Base-by-base conservation (phyloP, 2,888 invertebrate genomes). In the Anaspis maculata region DNA sequence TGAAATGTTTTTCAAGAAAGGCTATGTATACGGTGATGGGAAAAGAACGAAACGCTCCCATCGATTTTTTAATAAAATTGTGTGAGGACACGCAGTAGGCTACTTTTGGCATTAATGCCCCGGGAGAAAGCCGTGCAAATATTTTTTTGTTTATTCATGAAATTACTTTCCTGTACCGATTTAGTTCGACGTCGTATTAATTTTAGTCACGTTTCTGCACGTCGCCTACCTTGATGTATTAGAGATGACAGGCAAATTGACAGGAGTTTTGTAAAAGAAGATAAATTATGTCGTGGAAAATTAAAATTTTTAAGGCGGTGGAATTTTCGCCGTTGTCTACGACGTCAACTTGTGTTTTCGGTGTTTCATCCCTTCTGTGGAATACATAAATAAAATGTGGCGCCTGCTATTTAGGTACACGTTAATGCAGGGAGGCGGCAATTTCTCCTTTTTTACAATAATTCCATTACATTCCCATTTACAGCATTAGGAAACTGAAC, bases 171-270 rank as follows among this genome's bases (percentile, higher is more conserved):
- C n/a, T n/a, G n/a, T n/a, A n/a, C n/a, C 41, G 46, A 41, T 44
- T 45, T 46, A 44, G 46, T 51, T 52, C 51, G 13, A 13, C 27
- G 13, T 27, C 56, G 55, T 59, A 63, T 63, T 63, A 62, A 63
- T 64, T 64, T 64, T 52, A 60, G 63, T 62, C 64, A 63, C 64
- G 62, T 61, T 51, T 49, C 42, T 50, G 44, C 47, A 47, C 52
- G 49, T 48, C 54, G 51, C 49, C 49, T 52, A 64, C 62, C 62
- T 62, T 64, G 64, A 64, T 62, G 59, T 62, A 64, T 64, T 62
- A 59, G 57, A 61, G 57, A 59, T 61, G 64, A 62, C 63, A 62
- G 52, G 51, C 46, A 54, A 62, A 64, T 64, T 64, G 64, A 64
- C 64, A 62, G 56, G 54, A 54, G 52, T 60, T 58, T 58, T 55